Evolutionary conservation across 2,113 vertebrate genomes (phyloP), one percentile per base, ranked within the genome.

Genomic region (Peromyscus polionotus): DNA sequence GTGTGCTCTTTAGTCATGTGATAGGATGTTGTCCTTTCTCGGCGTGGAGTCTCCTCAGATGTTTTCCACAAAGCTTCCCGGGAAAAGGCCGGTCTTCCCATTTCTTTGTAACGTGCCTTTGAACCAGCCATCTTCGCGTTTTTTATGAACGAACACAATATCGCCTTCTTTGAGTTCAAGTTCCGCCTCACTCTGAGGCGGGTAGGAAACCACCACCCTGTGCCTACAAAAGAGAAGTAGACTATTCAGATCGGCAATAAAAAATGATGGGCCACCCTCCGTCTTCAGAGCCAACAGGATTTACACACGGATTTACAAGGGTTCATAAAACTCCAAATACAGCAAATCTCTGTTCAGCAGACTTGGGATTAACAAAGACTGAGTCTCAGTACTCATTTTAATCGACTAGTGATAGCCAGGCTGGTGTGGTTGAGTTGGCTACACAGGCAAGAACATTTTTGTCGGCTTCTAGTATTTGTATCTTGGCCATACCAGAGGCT

Each of bases 121-220:
- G 98, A 99, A 99, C 99, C 99, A 99, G 98, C 99, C 99, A 45
- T 99, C 99, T 95, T 99, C 99, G 4, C 99, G 98, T 89, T 99
- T 99, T 97, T 99, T 99, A 98, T 99, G 99, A 45, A 99, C 99
- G 84, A 99, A 99, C 97, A 99, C 99, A 83, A 99, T 99, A 98
- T 99, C 99, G n/a, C 99, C 99, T 98, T 99, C 99, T 98, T 99
- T 99, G 45, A 99, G 99, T 97, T 99, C 99, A 98, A 99, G 99
- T 98, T 99, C 99, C 1, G 99, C 99, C 98, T 99, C 99, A 1
- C 99, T 99, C 98, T 99, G 99, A 19, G 99, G 99, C 95, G 99
- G 99, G 95, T 99, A 99, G 20, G 99, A 99, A 31, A 99, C 99
- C 98, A 99, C 99, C 97, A 99, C 99, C 67, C 99, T 98, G 99